These are phyloP conservation scores for Calephelis virginiensis DNA, from an alignment of 1,140 invertebrate species.

Conservation along the genomic window DNA sequence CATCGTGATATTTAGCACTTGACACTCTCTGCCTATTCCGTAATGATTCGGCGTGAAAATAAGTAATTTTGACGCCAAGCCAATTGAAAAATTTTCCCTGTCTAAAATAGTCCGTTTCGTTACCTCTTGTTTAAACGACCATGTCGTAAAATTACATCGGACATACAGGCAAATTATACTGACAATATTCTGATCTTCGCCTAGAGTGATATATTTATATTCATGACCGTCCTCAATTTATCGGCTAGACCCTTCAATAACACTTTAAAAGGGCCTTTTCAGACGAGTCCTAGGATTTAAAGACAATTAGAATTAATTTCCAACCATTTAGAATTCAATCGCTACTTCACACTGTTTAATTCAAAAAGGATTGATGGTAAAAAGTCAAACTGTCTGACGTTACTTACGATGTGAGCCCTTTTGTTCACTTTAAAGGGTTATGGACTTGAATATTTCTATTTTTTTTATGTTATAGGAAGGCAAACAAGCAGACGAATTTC, in stretches of 20 bases:
- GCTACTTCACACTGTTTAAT: slow-evolving; percentile 13
- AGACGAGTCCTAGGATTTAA: slow-evolving; percentile 5
- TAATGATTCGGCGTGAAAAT: too few relatives aligned
- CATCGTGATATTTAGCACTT: too few relatives aligned
- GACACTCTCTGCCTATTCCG: too few relatives aligned
- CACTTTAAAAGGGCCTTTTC: slow-evolving; percentile 14
- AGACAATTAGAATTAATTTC: slow-evolving; percentile 18
- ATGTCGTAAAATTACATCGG: not conserved
- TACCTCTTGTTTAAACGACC: too few relatives aligned
- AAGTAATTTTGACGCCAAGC: too few relatives aligned
- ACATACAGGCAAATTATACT: slow-evolving; percentile 1
- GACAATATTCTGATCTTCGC: slow-evolving; percentile 1
- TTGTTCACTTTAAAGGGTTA: not conserved
- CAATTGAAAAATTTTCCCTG: too few relatives aligned
- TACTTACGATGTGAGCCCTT: slow-evolving; percentile 9
- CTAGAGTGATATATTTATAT: slow-evolving; percentile 10
- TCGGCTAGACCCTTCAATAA: not conserved
- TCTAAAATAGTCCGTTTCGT: too few relatives aligned
- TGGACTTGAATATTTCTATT: not conserved
- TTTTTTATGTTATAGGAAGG: too few relatives aligned
- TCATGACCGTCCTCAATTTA: not conserved
- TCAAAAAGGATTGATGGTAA: slow-evolving; percentile 12
- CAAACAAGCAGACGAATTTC: too few relatives aligned
- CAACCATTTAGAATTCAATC: slow-evolving; percentile 7
- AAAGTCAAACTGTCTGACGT: slow-evolving; percentile 13